These are phyloP conservation scores for Paratrypauchen microcephalus DNA, from an alignment of 2,797 vertebrate species.

Conservation along the genomic window DNA sequence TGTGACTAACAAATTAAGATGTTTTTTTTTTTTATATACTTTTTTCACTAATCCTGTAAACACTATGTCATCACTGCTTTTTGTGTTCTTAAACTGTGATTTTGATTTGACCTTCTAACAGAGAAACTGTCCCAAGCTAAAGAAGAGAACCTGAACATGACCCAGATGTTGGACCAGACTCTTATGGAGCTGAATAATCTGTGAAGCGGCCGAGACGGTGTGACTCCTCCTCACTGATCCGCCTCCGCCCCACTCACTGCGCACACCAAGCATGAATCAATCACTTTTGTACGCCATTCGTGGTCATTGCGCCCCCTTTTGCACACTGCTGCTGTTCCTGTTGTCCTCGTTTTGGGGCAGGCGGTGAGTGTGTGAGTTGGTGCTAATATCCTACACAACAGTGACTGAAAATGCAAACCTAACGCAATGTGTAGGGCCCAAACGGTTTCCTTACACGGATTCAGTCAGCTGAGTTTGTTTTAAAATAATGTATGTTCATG, in stretches of 20 bases:
- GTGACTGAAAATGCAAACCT: conserved; percentile 39
- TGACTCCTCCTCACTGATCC: conserved; percentile 3
- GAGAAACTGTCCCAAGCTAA: conserved; percentile 99
- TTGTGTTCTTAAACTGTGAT: conserved; percentile 70
- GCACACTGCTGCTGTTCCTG: conserved; percentile 34
- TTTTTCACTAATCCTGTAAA: neutral
- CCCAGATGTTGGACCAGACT: conserved; percentile 99
- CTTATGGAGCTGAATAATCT: conserved; percentile 99
- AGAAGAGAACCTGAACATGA: conserved; percentile 99
- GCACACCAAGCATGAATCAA: conserved; percentile 69
- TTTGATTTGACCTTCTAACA: conserved; percentile 89
- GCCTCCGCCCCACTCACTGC: conserved; percentile 44
- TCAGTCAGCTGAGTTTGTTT: conserved; percentile 71
- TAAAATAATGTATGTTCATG: conserved; percentile 68
- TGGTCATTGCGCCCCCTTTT: conserved; percentile 55
- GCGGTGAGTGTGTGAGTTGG: conserved; percentile 76
- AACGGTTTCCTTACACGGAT: conserved; percentile 70
- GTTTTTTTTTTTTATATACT: no score
- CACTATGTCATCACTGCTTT: conserved; percentile 12
- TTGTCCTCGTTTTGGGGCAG: conserved; percentile 39
- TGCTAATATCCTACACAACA: conserved; percentile 80
- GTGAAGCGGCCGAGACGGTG: conserved; percentile 81
- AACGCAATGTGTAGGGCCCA: conserved; percentile 50
- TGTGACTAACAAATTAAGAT: neutral
- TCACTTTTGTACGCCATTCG: conserved; percentile 65